Base-by-base conservation (phyloP, 2,888 invertebrate genomes). In the Mechanitis messenoides region DNA sequence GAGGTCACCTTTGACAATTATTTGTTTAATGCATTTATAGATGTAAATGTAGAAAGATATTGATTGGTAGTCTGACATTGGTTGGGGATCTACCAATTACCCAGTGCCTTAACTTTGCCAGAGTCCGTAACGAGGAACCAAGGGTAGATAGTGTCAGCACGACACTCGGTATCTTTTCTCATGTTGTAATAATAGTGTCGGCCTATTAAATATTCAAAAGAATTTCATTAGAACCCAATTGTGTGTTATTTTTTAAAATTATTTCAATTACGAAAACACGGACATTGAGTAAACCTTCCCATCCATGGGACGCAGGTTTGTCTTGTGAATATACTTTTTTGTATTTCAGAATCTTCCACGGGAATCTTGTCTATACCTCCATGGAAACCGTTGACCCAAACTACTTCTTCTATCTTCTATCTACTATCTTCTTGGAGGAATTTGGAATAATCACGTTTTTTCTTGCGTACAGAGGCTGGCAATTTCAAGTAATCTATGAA, bases 291-390 rank as follows among this genome's bases (percentile, higher is more conserved):
- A 2, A 42, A 9, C 75, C 75, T 65, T 87, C 87, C 86, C 87
- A 87, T 87, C 76, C 79, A 77, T 45, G 78, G 72, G 46, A 84
- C 72, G 69, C 86, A 87, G 46, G 77, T 80, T 66, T 87, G 85
- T 65, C 72, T 57, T 1, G 81, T 85, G 69, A 76, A 87, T 3
- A 68, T 47, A 3, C 67, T 72, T 0, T 67, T 56, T 3, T 67
- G 58, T 35, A 74, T 69, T 7, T 73, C 69, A 1, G 53, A 53
- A 3, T 67, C 63, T 6, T 66, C 69, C 3, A 62, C 62, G 11
- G 74, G 67, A 2, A 78, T 66, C 45, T 65, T 63, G 54, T 76
- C 45, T 56, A 81, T 62, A 9, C 68, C 60, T 3, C 73, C 69
- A 54, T 77, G 65, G 59, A 79, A 69, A n/a, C 82, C 76, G 3